Evolutionary conservation across 2,888 invertebrate genomes (phyloP).

Genomic region (Eupithecia subumbrata): DNA sequence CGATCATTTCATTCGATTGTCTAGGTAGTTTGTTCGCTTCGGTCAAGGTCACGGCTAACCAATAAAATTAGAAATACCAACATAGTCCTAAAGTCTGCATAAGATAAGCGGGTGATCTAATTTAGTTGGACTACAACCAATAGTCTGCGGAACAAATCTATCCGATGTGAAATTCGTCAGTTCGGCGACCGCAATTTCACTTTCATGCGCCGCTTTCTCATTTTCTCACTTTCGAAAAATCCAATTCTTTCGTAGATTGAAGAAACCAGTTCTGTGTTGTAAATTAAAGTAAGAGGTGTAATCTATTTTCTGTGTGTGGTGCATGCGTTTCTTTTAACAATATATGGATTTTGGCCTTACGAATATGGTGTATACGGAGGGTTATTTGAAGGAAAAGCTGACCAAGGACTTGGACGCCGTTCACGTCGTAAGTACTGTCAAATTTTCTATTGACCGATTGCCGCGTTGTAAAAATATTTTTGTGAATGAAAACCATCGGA

Average conservation of each 20-base stretch:
- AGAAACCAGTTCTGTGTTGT: constrained; percentile 59
- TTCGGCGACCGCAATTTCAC: constrained; percentile 73
- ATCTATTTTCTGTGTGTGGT: constrained; percentile 61
- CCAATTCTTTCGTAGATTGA: constrained; percentile 58
- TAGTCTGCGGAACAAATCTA: constrained; percentile 45
- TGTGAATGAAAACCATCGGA: constrained; percentile 53
- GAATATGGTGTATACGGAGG: constrained; percentile 87
- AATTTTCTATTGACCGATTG: constrained; percentile 64
- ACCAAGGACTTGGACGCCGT: constrained; percentile 86
- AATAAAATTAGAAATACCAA: constrained; percentile 48
- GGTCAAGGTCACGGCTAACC: constrained; percentile 56
- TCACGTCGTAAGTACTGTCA: constrained; percentile 88
- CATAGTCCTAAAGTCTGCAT: constrained; percentile 37
- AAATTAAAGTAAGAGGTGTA: constrained; percentile 58
- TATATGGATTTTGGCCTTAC: constrained; percentile 65
- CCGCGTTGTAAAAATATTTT: constrained; percentile 60
- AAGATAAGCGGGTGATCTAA: constrained; percentile 41
- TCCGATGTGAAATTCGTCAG: constrained; percentile 73
- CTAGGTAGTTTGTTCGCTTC: not conserved
- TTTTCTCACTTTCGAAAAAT: constrained; percentile 74
- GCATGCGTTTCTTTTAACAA: constrained; percentile 56
- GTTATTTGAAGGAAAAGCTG: constrained; percentile 87
- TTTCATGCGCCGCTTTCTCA: constrained; percentile 73
- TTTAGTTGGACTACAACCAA: constrained; percentile 48
- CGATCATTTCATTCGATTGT: constrained; percentile 4